These are phyloP conservation scores for Ernsta delagoae DNA, from an alignment of 2,888 invertebrate genomes.

Conservation along the genomic window DNA sequence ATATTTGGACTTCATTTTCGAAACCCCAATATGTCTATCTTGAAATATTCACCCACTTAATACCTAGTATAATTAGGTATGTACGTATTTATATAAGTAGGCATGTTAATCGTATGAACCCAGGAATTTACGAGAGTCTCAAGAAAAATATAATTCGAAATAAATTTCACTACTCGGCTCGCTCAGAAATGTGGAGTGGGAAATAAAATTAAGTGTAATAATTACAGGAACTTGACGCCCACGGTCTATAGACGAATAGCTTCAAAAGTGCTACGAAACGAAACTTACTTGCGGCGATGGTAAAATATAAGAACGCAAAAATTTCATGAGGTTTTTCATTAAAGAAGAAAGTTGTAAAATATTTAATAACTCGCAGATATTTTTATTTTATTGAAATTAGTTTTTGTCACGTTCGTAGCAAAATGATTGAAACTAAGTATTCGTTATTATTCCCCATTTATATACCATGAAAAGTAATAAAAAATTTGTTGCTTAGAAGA, in stretches of 20 bases:
- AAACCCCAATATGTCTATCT: too few relatives aligned
- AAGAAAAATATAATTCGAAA: slow-evolving; percentile 3
- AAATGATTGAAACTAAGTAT: neutral
- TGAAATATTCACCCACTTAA: too few relatives aligned
- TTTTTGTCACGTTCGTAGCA: neutral
- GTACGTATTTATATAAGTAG: too few relatives aligned
- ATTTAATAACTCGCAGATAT: neutral
- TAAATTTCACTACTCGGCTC: slow-evolving; percentile 22
- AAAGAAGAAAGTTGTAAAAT: neutral
- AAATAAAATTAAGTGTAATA: slow-evolving; percentile 36
- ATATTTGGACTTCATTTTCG: too few relatives aligned
- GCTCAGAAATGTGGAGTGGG: slow-evolving; percentile 30
- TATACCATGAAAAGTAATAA: too few relatives aligned
- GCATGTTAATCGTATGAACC: neutral
- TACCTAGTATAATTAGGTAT: too few relatives aligned
- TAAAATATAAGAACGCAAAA: slow-evolving; percentile 22
- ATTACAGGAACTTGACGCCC: slow-evolving; percentile 30
- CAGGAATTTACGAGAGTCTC: neutral
- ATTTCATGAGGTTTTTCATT: neutral
- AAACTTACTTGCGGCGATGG: slow-evolving; percentile 27
- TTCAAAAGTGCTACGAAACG: slow-evolving; percentile 26
- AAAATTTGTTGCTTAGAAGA: too few relatives aligned
- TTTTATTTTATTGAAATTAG: neutral
- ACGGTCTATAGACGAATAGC: slow-evolving; percentile 28
- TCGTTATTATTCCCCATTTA: too few relatives aligned